Conservation (phyloP, 2,888 invertebrate genomes). For the Sussaba pulchella region DNA sequence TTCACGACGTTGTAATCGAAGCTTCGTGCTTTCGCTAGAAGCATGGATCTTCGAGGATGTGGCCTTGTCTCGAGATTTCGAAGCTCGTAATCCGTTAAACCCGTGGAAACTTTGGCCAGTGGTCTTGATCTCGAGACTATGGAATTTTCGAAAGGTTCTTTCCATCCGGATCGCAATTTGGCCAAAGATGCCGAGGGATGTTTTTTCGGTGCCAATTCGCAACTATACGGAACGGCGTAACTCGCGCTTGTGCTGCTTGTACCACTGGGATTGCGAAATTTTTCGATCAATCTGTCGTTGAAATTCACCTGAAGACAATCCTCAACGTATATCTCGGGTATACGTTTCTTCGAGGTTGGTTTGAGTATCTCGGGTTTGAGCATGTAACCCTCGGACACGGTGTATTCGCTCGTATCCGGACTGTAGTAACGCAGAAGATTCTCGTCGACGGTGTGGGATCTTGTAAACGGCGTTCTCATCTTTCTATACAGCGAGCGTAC, state of each 20-base stretch:
- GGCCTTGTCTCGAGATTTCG: constrained; percentile 56
- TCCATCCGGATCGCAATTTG: constrained; percentile 52
- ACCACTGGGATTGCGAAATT: constrained; percentile 70
- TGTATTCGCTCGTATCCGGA: constrained; percentile 82
- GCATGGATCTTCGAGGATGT: constrained; percentile 72
- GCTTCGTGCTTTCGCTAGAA: constrained; percentile 79
- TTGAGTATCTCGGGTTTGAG: constrained; percentile 76
- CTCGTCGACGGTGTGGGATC: constrained; percentile 83
- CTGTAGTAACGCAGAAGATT: constrained; percentile 81
- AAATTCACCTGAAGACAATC: constrained; percentile 80
- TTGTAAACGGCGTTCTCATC: constrained; percentile 83
- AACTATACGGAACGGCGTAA: constrained; percentile 43
- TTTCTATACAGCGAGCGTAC: constrained; percentile 84
- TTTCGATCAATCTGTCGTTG: constrained; percentile 78
- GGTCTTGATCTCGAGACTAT: constrained; percentile 68
- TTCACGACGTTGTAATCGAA: constrained; percentile 78
- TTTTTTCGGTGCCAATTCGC: constrained; percentile 14
- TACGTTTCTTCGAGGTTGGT: constrained; percentile 73
- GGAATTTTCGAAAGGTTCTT: constrained; percentile 65
- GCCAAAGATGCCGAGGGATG: constrained; percentile 45
- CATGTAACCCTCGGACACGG: constrained; percentile 78
- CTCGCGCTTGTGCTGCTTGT: not conserved
- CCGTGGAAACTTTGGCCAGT: constrained; percentile 48
- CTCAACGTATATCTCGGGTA: constrained; percentile 81
- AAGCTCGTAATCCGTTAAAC: constrained; percentile 60